phyloP scores from a whole-genome alignment of 2,797 vertebrate genomes.

The Acipenser ruthenus region DNA sequence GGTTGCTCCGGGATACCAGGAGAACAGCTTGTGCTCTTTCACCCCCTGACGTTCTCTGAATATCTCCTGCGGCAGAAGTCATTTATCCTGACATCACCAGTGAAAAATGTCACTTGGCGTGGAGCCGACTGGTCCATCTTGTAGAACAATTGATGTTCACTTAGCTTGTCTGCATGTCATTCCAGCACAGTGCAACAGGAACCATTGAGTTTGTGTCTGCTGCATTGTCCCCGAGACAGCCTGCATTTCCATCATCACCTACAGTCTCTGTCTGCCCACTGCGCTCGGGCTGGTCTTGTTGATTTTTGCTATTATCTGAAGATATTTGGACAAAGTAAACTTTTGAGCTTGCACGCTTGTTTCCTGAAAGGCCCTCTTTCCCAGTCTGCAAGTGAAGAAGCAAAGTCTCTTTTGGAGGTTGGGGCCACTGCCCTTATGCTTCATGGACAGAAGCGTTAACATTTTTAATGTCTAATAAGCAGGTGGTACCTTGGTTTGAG shows the following conservation, averaged over 20 bases:
- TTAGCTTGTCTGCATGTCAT: slow-evolving; percentile 46
- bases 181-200: slow-evolving; percentile 43
- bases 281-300: slow-evolving; percentile 5
- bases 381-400: background rate
- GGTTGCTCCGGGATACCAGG: slow-evolving; percentile 52
- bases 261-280: background rate
- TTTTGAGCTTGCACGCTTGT: slow-evolving; percentile 4
- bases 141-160: slow-evolving; percentile 46
- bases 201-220: slow-evolving; percentile 49
- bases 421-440: too few relatives aligned
- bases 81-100: slow-evolving; percentile 50
- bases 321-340: slow-evolving; percentile 10
- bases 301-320: slow-evolving; percentile 10
- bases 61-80: slow-evolving; percentile 53
- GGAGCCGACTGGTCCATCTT: slow-evolving; percentile 45
- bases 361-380: background rate
- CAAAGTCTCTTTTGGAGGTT: too few relatives aligned
- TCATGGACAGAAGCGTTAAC: too few relatives aligned
- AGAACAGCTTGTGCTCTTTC: slow-evolving; percentile 56
- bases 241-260: slow-evolving; percentile 37
- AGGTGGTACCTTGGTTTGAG: too few relatives aligned
- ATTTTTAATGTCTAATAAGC: too few relatives aligned
- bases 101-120: slow-evolving; percentile 52
- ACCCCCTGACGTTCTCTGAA: slow-evolving; percentile 43
- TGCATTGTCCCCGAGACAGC: slow-evolving; percentile 39